Evolutionary conservation across 2,797 vertebrate species (phyloP), one percentile per base, ranked within the genome.

Genomic region (Sternotherus odoratus): DNA sequence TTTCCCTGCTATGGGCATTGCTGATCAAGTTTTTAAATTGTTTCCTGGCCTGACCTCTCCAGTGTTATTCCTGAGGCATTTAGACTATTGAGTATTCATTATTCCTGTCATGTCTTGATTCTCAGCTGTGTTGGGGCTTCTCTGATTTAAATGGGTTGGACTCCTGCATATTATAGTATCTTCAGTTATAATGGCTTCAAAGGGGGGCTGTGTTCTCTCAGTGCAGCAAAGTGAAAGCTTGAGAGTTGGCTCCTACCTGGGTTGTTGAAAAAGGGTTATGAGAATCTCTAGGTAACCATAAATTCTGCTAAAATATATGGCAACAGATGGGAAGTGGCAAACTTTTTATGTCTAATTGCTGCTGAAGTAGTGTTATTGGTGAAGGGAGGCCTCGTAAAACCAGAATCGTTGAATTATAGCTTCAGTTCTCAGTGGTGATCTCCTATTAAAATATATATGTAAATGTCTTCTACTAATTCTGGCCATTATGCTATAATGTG

Each of bases 221-320:
- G 78, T 74, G 16, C 80, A 30, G 74, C n/a, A 54, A 49, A 79
- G n/a, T 72, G 15, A 16, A 84, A 63, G 26, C 24, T 82, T 28
- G 53, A 51, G 23, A 63, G 72, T 39, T 36, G 1, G 1, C 12
- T 87, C 28, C 79, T 49, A 5, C 82, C 66, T 79, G 51, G 16
- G 3, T 12, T 88, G n/a, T 51, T 92, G 60, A 78, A 8, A 24
- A 66, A 77, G 28, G 66, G 81, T 90, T 54, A 57, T 36, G 48
- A 66, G 87, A 86, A 82, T 63, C 49, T 91, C 54, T 82, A 46
- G 60, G 11, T 88, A 83, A 39, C 33, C n/a, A 79, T 93, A 93
- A 89, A 94, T 89, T 79, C 50, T 83, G 28, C 48, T 82, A 89
- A 79, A 69, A 93, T 83, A 81, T 53, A 83, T 83, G 83, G 72